Evolutionary conservation across 2,797 vertebrate species (phyloP), one percentile per base, ranked within the genome.

Genomic region (Oreochromis grahami): DNA sequence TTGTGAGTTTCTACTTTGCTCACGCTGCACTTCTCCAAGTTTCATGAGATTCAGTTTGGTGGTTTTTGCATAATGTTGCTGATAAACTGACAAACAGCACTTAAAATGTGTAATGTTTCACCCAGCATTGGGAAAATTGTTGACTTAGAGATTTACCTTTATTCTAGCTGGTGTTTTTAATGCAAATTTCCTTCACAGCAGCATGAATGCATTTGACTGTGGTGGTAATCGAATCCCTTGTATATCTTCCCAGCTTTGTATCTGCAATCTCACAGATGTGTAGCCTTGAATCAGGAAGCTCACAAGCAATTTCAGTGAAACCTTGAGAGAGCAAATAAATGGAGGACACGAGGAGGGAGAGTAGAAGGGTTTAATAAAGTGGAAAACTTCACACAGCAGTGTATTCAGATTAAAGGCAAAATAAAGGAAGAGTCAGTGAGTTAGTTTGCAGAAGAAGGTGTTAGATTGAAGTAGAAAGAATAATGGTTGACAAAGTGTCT

Each of bases 141-240:
- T 13, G 43, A 10, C 24, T 29, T 45, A 19, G 1, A 72, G 65
- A 26, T 48, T 32, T 48, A 29, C 0, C 26, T n/a, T 0, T 0
- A 32, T 72, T 32, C 15, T 48, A 45, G 15, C 21, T n/a, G 9
- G 43, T 74, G 60, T 21, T 65, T 53, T 65, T 13, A 5, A 65
- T 60, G 58, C 58, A 60, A 36, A 38, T 38, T 38, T 38, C 11
- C 34, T 38, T 55, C 36, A 24, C 63, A 9, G 36, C 68, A 29
- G 11, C 43, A 48, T 15, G 45, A 50, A 52, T 19, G 26, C 13
- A 12, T 76, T 45, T 29, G 24, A 24, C 15, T 51, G 8, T 21
- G 15, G 4, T 70, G 34, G 19, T 19, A 84, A 68, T 78, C 0
- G 21, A 53, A 77, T 50, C 14, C 5, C 0, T 26, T 26, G 8